Evolutionary conservation across 2,797 vertebrate species (phyloP), one percentile per base, ranked within the genome.

Genomic region (Yasuhikotakia modesta): DNA sequence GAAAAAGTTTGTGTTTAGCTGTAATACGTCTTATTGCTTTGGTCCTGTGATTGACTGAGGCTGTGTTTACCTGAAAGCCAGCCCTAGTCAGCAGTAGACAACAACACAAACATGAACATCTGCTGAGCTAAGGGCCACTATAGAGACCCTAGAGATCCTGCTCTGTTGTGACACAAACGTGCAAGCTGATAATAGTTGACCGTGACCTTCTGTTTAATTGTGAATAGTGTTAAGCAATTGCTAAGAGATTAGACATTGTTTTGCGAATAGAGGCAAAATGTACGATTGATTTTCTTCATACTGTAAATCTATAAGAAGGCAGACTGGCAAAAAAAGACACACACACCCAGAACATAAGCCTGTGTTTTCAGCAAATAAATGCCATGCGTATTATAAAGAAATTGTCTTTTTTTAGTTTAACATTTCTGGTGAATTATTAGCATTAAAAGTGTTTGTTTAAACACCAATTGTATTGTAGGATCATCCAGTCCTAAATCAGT

Each of bases 31-130:
- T 22, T n/a, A n/a, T 24, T 30, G 24, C 48, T 27, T 67, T 57
- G 64, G 66, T 45, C 12, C 46, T 63, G 32, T 70, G 61, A 60
- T 45, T 71, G 77, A 72, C 22, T 45, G 63, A 73, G 71, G 65
- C 43, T 69, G 69, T 81, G 70, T 81, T 81, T 81, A 81, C 75
- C 74, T 77, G 74, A 81, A 77, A 69, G 17, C 30, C 24, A 24
- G 35, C n/a, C n/a, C 70, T 77, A 70, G 19, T 77, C 75, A 68
- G 32, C 63, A 68, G 46, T 48, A 55, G 69, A 66, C 14, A 21
- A 76, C 64, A 61, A 45, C 70, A 77, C 79, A 81, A 81, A 81
- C 80, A 81, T 43, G 55, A 78, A 81, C 80, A 81, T 81, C 80
- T 81, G 75, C 70, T 76, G 57, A 46, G 65, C 55, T 65, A 30